Base-by-base conservation (phyloP, 2,888 invertebrate species). In the Penaeus monodon region DNA sequence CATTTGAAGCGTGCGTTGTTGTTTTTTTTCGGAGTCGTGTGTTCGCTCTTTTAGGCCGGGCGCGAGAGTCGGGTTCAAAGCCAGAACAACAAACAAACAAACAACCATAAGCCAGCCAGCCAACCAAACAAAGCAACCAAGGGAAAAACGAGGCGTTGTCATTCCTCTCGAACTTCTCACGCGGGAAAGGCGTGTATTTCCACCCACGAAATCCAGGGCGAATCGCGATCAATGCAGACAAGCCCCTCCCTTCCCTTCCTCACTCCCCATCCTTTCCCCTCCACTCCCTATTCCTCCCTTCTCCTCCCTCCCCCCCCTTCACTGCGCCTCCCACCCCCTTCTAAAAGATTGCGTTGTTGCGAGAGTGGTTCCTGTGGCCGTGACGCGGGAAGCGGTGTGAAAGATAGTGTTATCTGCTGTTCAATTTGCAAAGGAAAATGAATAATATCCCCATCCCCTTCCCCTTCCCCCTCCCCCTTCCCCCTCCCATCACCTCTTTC, bases 361-460 rank as follows among this genome's bases (percentile, higher is more conserved):
- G 22, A 68, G 29, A 27, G 27, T 70, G 27, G 70, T 70, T 70
- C 70, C 29, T 70, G 74, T 82, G 49, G 64, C 44, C 57, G 17
- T 73, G 29, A 33, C 70, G 73, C 57, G 57, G 57, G 17, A 14
- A 66, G 66, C 38, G 24, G 81, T 81, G 81, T 81, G 33, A 22
- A 80, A 68, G 49, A 44, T 33, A 44, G 44, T 81, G 81, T 81
- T 81, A 81, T 44, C 68, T 81, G 81, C 81, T 81, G 68, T 81
- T 77, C 63, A 77, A 77, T 29, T 81, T 57, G 57, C 57, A 57
- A 57, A 57, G 57, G 81, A 38, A 81, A 81, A 81, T 44, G 49
- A 68, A 81, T 68, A 44, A 44, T 44, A 44, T 44, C 38, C 22
- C 38, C 33, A 10, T 38, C 38, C 22, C 44, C 44, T 44, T 10